phyloP scores from a whole-genome alignment of 2,888 invertebrate genomes.

The Ormyrus pomaceus region DNA sequence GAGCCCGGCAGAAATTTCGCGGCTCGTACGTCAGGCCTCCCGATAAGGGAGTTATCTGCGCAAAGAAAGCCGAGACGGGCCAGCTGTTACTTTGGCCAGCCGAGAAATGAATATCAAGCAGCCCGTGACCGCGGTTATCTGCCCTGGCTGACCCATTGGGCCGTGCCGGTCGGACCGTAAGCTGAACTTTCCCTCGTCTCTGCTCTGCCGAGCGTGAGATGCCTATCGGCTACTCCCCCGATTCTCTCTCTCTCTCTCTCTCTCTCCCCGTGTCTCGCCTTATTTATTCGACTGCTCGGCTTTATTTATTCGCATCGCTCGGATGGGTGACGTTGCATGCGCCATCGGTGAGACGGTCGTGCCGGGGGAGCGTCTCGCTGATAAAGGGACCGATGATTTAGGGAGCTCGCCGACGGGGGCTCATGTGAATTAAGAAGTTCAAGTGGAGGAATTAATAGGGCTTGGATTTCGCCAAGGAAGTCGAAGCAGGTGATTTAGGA shows the following conservation, averaged over 20 bases:
- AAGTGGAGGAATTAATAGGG: too few species aligned
- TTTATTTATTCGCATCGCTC: conserved; percentile 43
- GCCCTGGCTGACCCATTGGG: conserved; percentile 23
- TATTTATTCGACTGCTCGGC: conserved; percentile 43
- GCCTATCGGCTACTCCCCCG: conserved; percentile 23
- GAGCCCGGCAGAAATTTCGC: conserved; percentile 2
- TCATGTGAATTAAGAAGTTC: too few species aligned
- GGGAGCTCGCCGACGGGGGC: not conserved
- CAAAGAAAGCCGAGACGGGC: conserved; percentile 30
- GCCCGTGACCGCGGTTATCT: conserved; percentile 32
- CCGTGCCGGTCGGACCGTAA: conserved; percentile 19
- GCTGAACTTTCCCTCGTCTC: conserved; percentile 33
- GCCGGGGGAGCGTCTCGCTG: not conserved
- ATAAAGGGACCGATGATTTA: conserved; percentile 35
- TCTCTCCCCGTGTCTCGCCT: not conserved
- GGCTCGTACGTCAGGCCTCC: conserved; percentile 8
- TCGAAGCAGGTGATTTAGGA: too few species aligned
- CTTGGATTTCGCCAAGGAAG: too few species aligned
- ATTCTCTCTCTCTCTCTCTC: not conserved
- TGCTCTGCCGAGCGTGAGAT: conserved; percentile 44
- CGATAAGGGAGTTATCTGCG: conserved; percentile 44
- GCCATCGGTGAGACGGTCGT: too few species aligned
- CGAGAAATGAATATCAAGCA: conserved; percentile 50
- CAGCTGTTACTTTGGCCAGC: conserved; percentile 25
- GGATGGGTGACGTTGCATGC: not conserved